Evolutionary conservation across 2,888 invertebrate species (phyloP).

Genomic region (Ichneumoninae sp.): DNA sequence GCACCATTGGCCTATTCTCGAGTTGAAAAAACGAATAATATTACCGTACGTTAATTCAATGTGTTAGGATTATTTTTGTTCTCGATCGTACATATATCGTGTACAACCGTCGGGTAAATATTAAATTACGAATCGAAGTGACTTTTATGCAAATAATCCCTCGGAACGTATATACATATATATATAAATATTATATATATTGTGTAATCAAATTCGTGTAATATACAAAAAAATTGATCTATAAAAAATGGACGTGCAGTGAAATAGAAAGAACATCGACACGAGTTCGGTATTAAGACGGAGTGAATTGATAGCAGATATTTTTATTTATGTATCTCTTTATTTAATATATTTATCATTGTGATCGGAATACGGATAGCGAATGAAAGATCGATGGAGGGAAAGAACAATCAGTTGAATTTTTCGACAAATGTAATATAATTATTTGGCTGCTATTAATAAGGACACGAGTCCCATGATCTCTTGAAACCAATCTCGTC

Average conservation of each 20-base stretch:
- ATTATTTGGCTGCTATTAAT: slow-evolving; percentile 32
- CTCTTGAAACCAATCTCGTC: slow-evolving; percentile 69
- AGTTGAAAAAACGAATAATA: background rate
- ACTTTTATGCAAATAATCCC: slow-evolving; percentile 24
- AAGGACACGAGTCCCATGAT: slow-evolving; percentile 34
- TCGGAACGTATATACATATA: slow-evolving; percentile 21
- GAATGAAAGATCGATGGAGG: slow-evolving; percentile 4
- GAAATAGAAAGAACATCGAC: slow-evolving; percentile 24
- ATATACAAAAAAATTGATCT: slow-evolving; percentile 59
- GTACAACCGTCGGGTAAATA: background rate
- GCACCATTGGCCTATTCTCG: slow-evolving; percentile 19
- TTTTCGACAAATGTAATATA: background rate
- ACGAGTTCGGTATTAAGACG: slow-evolving; percentile 24
- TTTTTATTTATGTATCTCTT: slow-evolving; percentile 19
- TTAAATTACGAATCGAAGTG: background rate
- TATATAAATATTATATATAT: slow-evolving; percentile 39
- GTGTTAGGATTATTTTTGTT: background rate
- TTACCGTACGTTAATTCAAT: too few species aligned
- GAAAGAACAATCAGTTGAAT: slow-evolving; percentile 3
- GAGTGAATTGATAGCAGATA: slow-evolving; percentile 16
- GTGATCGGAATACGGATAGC: slow-evolving; percentile 19
- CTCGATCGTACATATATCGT: background rate
- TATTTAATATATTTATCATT: background rate
- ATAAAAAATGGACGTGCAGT: slow-evolving; percentile 34
- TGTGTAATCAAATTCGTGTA: slow-evolving; percentile 64